Base-by-base conservation (phyloP, 2,113 vertebrate genomes). In the Micronycteris hirsuta region DNA sequence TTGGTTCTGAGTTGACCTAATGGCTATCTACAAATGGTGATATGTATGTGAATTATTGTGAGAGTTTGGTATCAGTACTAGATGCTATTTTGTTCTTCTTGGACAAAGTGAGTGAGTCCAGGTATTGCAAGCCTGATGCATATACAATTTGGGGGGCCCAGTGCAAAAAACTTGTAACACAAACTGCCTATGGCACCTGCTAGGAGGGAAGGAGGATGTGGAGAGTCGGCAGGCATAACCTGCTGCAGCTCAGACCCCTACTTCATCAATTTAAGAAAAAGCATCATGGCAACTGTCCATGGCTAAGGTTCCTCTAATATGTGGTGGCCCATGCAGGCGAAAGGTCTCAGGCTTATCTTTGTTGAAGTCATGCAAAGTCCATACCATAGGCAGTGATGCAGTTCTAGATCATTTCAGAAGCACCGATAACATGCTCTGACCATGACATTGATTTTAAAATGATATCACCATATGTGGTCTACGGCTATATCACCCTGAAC, bases 271-370 rank as follows among this genome's bases (percentile, higher is more conserved):
- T 67, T 10, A 41, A 70, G 33, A 14, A 41, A 52, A 56, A n/a
- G 41, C 12, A 24, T 1, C 31, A 33, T 13, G 54, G 16, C 9
- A 0, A 17, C 8, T 58, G n/a, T 70, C 52, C 2, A 0, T 41
- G 17, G 7, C n/a, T 73, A 22, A 16, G 16, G 8, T 7, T 33
- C 70, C 20, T 65, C 2, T n/a, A 54, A 5, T 7, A 5, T 5
- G 0, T n/a, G 76, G 33, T 38, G 43, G 52, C 16, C 33, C 22
- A 13, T 28, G 54, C 4, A 4, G 20, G 45, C 12, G 76, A 56
- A 54, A 31, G 22, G 5, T 16, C 63, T 80, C 11, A 4, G 65
- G 36, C 5, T 49, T 26, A 19, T 65, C 8, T 12, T 43, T 71
- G 31, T 4, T 76, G 9, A 43, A 17, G 73, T 61, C 47, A 9